phyloP scores from a whole-genome alignment of 2,888 invertebrate species.

The Cheilosia soror region DNA sequence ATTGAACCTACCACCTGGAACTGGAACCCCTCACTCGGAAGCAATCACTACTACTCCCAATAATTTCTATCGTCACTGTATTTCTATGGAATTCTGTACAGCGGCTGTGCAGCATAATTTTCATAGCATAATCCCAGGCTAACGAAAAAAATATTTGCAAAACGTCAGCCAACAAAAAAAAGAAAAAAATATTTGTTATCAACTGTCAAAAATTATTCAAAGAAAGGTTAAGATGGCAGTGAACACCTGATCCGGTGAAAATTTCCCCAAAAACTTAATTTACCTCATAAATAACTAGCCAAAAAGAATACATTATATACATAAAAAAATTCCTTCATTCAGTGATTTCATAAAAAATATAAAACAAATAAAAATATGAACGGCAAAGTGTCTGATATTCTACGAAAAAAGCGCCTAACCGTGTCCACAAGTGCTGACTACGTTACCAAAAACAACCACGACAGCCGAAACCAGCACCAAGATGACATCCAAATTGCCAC shows the following conservation, averaged over 20 bases:
- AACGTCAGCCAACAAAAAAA: slow-evolving; percentile 8
- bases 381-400: slow-evolving; percentile 49
- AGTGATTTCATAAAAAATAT: not conserved
- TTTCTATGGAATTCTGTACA: not conserved
- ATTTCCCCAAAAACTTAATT: slow-evolving; percentile 31
- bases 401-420: slow-evolving; percentile 46
- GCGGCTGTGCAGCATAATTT: slow-evolving; percentile 27
- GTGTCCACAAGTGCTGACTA: slow-evolving; percentile 55
- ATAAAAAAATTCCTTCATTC: not conserved
- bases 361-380: slow-evolving; percentile 34
- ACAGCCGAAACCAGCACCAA: slow-evolving; percentile 28
- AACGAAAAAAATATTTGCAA: slow-evolving; percentile 4
- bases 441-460: slow-evolving; percentile 54
- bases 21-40: no score
- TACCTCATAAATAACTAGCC: slow-evolving; percentile 1
- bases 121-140: slow-evolving; percentile 44
- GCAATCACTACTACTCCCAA: no score
- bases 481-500: slow-evolving; percentile 36
- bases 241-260: slow-evolving; percentile 74
- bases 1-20: no score
- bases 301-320: not conserved
- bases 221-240: slow-evolving; percentile 68
- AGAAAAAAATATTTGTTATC: slow-evolving; percentile 58
- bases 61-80: slow-evolving; percentile 41
- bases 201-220: slow-evolving; percentile 63